Base-by-base conservation (phyloP, 2,113 vertebrate species). In the Mastomys natalensis region DNA sequence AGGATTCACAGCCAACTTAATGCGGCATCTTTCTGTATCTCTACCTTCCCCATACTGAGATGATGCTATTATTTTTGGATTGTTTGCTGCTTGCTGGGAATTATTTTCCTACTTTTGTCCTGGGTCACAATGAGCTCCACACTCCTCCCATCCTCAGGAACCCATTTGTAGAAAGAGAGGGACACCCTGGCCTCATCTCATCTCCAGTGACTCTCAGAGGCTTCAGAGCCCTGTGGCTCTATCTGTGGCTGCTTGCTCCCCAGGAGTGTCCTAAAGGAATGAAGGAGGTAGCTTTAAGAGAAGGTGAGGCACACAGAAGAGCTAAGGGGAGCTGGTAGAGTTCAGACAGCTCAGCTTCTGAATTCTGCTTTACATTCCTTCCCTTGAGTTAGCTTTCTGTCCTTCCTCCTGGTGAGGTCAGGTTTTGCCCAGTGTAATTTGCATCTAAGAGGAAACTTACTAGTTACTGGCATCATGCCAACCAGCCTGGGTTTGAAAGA, bases 61-160 rank as follows among this genome's bases (percentile, higher is more conserved):
- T 55, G 37, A 26, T 64, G 24, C 11, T n/a, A 84, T 48, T 89
- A 85, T 51, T 88, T 96, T 40, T 34, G 15, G 26, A n/a, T 17
- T 70, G 13, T 64, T 86, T 55, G 10, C 29, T 45, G 24, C 66
- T 95, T 15, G 1, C 1, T 45, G 15, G 40, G 6, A 45, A 15
- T 0, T 3, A 21, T 51, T 72, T 76, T 77, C 64, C n/a, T 51
- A 37, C 4, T 31, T 7, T 34, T 45, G 29, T 29, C 43, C 84
- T 17, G 4, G 68, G 62, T 76, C 51, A 21, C 55, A 0, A 1
- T 15, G 12, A 72, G 7, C 40, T 22, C 17, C 72, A 6, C 7
- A 3, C 1, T 12, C 2, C 0, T 19, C 9, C 26, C n/a, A 22
- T 53, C 8, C 8, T 37, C 15, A 3, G 22, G 4, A 37, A 55